Evolutionary conservation across 2,888 invertebrate genomes (phyloP).

Genomic region (Andrena chrysosceles): DNA sequence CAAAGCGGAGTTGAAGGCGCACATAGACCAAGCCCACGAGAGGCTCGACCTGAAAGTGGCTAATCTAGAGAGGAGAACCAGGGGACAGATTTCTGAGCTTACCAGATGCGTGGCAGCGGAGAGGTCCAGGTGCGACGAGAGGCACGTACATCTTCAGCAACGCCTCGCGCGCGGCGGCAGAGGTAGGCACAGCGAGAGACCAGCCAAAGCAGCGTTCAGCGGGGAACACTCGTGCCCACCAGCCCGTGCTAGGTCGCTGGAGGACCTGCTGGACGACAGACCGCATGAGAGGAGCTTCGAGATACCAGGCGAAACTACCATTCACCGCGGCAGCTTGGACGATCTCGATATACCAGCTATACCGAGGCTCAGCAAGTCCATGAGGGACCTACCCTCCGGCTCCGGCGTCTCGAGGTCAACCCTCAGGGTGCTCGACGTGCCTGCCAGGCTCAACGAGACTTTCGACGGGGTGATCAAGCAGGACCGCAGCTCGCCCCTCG

Average conservation of each 20-base stretch:
- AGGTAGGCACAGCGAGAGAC: constrained; percentile 87
- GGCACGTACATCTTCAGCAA: constrained; percentile 89
- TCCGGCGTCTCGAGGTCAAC: constrained; percentile 69
- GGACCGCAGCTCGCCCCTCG: constrained; percentile 76
- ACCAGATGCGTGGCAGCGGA: constrained; percentile 89
- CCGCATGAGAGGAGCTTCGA: constrained; percentile 80
- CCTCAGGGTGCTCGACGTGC: constrained; percentile 74
- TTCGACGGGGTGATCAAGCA: constrained; percentile 78
- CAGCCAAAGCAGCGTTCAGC: constrained; percentile 85
- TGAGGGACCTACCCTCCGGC: constrained; percentile 77
- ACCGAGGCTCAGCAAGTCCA: constrained; percentile 78
- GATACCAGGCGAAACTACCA: constrained; percentile 78
- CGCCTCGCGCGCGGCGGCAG: constrained; percentile 89
- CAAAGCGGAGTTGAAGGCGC: constrained; percentile 91
- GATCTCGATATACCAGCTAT: constrained; percentile 81
- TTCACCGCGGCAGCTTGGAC: constrained; percentile 78
- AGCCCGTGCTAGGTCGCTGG: constrained; percentile 90
- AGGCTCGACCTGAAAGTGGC: constrained; percentile 93
- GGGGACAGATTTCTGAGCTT: constrained; percentile 90
- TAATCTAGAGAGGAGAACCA: constrained; percentile 90
- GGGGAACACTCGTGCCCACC: constrained; percentile 86
- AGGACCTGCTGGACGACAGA: constrained; percentile 87
- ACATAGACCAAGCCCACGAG: constrained; percentile 92
- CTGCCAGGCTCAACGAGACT: constrained; percentile 77
- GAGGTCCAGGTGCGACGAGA: constrained; percentile 87